phyloP scores from a whole-genome alignment of 2,797 vertebrate genomes.

The Sebastes umbrosus region DNA sequence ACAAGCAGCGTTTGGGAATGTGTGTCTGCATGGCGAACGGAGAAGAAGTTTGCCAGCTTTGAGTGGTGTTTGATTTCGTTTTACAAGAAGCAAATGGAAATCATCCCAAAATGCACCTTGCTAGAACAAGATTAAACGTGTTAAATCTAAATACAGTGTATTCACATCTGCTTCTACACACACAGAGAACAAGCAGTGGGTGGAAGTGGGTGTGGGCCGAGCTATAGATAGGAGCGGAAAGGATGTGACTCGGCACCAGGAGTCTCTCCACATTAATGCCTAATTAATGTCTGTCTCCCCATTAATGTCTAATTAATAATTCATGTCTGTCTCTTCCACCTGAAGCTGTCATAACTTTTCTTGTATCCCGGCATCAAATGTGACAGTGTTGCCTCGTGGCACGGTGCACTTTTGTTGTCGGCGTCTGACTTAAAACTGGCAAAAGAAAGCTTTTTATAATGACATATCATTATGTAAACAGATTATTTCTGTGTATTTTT shows the following conservation, averaged over 20 bases:
- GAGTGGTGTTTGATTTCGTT: conserved; percentile 21
- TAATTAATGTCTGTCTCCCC: conserved; percentile 74
- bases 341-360: conserved; percentile 67
- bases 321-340: conserved; percentile 63
- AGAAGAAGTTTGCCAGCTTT: background rate
- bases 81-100: background rate
- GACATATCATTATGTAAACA: background rate
- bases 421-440: background rate
- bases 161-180: conserved; percentile 1
- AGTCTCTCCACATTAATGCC: conserved; percentile 67
- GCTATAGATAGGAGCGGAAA: conserved; percentile 51
- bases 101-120: conserved; percentile 18
- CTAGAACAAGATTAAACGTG: background rate
- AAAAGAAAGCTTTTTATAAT: background rate
- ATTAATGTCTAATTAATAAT: conserved; percentile 72
- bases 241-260: conserved; percentile 46
- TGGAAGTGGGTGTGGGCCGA: background rate
- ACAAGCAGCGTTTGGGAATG: background rate
- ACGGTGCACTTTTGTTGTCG: conserved; percentile 14
- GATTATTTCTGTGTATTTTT: background rate
- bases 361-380: conserved; percentile 46
- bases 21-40: background rate
- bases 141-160: conserved; percentile 1
- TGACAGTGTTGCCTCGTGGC: conserved; percentile 42
- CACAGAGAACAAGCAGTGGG: conserved; percentile 18